A percentile compares a stretch with the other conserved stretches of the same genome.
These are phyloP conservation scores for Aporrectodea caliginosa DNA, from an alignment of 1,140 invertebrate genomes.

Conservation along the genomic window DNA sequence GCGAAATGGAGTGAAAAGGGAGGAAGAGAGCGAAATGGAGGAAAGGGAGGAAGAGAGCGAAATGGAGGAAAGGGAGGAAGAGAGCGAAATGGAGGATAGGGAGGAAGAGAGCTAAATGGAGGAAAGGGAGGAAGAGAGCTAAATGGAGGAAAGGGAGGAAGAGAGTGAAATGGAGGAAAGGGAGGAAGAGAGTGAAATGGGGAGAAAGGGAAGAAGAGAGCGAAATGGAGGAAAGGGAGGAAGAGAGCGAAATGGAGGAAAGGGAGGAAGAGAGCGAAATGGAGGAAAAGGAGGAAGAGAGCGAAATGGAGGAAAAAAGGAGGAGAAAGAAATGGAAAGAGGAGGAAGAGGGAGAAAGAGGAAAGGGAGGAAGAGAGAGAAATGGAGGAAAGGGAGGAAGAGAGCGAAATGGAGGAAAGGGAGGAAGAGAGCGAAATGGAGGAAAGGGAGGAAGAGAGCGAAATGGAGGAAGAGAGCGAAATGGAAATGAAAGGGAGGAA, in stretches of 20 bases:
- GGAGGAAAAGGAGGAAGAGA: background rate
- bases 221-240: background rate
- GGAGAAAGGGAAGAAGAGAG: background rate
- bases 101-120: too few relatives aligned
- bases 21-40: too few relatives aligned
- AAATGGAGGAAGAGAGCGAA: background rate
- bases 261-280: background rate
- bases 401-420: background rate
- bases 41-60: too few relatives aligned
- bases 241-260: background rate
- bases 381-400: too few relatives aligned
- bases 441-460: background rate
- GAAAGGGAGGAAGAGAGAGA: background rate
- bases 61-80: too few relatives aligned
- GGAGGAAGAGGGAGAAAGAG: background rate
- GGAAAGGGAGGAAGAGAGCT: too few relatives aligned
- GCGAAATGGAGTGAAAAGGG: too few relatives aligned
- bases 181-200: background rate
- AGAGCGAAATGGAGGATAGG: too few relatives aligned
- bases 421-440: background rate
- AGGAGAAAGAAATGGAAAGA: background rate
- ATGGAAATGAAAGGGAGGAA: background rate
- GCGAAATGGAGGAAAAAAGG: background rate
- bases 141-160: background rate
- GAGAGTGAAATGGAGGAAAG: background rate